phyloP scores from a whole-genome alignment of 2,797 vertebrate genomes.

The Anableps anableps region DNA sequence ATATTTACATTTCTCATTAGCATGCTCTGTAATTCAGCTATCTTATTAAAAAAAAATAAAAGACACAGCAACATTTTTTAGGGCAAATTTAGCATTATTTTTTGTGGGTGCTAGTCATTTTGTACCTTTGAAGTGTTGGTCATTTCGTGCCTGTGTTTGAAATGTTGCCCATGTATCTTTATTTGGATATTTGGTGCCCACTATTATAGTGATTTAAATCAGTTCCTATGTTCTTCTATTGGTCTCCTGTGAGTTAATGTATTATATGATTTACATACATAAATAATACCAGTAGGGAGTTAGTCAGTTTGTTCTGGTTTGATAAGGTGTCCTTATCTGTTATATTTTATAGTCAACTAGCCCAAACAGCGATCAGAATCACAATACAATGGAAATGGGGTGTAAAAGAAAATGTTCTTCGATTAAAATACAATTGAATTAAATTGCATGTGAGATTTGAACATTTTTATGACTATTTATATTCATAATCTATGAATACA shows the following conservation, averaged over 20 bases:
- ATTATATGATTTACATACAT: background rate
- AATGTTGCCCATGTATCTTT: background rate
- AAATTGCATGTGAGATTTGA: background rate
- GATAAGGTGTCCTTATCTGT: background rate
- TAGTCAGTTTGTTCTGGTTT: background rate
- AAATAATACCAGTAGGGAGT: background rate
- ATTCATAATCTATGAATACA: background rate
- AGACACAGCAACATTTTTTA: background rate
- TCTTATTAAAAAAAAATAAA: background rate
- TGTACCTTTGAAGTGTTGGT: too few species aligned
- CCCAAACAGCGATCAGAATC: background rate
- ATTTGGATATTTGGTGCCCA: background rate
- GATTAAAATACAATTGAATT: background rate
- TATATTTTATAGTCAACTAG: background rate
- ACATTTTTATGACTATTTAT: background rate
- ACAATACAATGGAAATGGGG: background rate
- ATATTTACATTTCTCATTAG: background rate
- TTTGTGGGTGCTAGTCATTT: background rate
- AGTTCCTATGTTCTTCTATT: background rate
- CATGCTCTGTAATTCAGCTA: background rate
- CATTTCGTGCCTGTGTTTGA: background rate
- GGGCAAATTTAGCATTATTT: background rate
- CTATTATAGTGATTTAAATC: background rate
- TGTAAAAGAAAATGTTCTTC: background rate
- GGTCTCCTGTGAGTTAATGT: background rate